Conservation (phyloP, 2,888 invertebrate species). For the Phyto melanocephala region DNA sequence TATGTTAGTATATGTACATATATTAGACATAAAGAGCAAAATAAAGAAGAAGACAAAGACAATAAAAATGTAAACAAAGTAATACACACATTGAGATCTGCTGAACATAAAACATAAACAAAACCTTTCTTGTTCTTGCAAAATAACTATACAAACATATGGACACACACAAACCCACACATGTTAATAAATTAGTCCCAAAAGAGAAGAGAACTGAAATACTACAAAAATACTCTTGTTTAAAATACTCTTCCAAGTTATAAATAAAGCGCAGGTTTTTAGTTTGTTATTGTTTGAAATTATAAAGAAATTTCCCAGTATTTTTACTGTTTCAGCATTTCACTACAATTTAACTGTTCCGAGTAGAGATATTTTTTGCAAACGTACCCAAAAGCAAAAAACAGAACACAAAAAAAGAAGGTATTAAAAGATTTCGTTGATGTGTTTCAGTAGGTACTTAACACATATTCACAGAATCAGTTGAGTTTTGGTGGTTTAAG, state of each 20-base stretch:
- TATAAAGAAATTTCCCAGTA: constrained; percentile 51
- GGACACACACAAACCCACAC: neutral
- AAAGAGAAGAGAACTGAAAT: constrained; percentile 28
- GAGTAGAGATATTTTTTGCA: constrained; percentile 31
- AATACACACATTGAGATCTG: neutral
- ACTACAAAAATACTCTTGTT: too few species aligned
- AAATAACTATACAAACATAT: neutral
- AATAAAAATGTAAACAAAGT: constrained; percentile 36
- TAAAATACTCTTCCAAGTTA: neutral
- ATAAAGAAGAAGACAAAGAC: neutral
- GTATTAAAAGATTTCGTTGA: constrained; percentile 57
- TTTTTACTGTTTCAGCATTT: neutral
- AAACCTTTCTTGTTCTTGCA: constrained; percentile 33
- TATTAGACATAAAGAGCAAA: neutral
- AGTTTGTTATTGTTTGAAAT: neutral
- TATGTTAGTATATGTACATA: neutral
- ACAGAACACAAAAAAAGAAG: constrained; percentile 15
- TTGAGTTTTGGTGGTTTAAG: constrained; percentile 68
- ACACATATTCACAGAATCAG: constrained; percentile 67
- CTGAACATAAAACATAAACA: constrained; percentile 39
- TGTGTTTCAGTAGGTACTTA: constrained; percentile 62
- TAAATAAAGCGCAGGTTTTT: constrained; percentile 52
- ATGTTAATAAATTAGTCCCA: too few species aligned
- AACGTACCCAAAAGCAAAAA: neutral
- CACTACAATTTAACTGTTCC: neutral